These are phyloP conservation scores for Eciton burchellii DNA, from an alignment of 1,140 invertebrate genomes.

Conservation along the genomic window DNA sequence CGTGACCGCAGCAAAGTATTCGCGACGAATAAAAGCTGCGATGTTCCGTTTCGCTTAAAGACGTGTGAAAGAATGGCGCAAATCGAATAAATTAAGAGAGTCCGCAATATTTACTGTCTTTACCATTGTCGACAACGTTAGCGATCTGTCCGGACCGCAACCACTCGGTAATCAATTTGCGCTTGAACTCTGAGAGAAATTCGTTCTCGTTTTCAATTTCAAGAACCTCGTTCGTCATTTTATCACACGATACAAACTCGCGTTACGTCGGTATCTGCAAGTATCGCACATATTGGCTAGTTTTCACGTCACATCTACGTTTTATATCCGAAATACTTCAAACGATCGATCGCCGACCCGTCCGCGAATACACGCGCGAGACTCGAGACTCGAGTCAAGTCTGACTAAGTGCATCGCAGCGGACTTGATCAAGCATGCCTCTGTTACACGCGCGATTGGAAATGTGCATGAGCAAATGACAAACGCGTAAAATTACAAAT, in stretches of 20 bases:
- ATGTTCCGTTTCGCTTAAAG: neutral
- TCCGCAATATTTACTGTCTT: constrained; percentile 26
- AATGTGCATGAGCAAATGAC: neutral
- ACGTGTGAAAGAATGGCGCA: neutral
- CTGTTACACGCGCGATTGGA: neutral
- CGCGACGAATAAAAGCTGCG: neutral
- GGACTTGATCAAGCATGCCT: neutral
- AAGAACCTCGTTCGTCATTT: constrained; percentile 9
- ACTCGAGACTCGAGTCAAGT: constrained; percentile 14
- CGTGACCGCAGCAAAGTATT: neutral
- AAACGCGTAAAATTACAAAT: neutral
- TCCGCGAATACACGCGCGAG: neutral
- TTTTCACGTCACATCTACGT: neutral
- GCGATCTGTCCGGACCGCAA: constrained; percentile 69
- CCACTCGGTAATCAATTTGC: constrained; percentile 74
- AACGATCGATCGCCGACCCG: constrained; percentile 54
- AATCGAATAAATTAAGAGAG: neutral
- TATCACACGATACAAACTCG: neutral
- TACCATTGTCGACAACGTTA: constrained; percentile 67
- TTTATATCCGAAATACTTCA: neutral
- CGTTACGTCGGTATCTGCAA: constrained; percentile 42
- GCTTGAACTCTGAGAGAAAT: constrained; percentile 68
- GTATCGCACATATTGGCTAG: constrained; percentile 8
- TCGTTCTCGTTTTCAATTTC: constrained; percentile 70
- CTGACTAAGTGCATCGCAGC: neutral